Evolutionary conservation across 2,888 invertebrate genomes (phyloP).

Genomic region (Gari tellinella): DNA sequence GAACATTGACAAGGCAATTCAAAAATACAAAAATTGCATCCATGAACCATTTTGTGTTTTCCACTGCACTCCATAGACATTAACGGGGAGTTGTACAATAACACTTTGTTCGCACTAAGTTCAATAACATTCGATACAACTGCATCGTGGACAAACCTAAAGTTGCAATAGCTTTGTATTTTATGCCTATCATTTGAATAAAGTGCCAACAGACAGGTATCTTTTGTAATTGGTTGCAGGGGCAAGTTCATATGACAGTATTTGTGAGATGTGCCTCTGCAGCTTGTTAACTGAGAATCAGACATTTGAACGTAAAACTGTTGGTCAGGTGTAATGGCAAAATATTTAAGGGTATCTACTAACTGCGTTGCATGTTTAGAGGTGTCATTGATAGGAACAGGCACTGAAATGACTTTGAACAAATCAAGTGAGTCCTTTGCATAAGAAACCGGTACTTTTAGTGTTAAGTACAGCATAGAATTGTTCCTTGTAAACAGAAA

Average conservation of each 20-base stretch:
- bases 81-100: constrained; percentile 7
- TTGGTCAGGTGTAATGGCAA: constrained; percentile 34
- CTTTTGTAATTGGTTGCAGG: constrained; percentile 8
- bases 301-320: constrained; percentile 33
- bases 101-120: constrained; percentile 10
- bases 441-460: constrained; percentile 37
- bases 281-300: constrained; percentile 8
- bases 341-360: constrained; percentile 26
- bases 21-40: constrained; percentile 24
- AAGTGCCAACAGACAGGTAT: constrained; percentile 14
- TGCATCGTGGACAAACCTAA: constrained; percentile 27
- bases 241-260: constrained; percentile 16
- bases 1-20: constrained; percentile 18
- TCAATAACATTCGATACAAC: constrained; percentile 18
- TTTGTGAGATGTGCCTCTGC: constrained; percentile 12
- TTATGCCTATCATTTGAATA: constrained; percentile 9
- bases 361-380: constrained; percentile 48
- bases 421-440: constrained; percentile 25
- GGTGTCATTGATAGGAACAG: constrained; percentile 47
- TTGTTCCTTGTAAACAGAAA: constrained; percentile 22
- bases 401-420: constrained; percentile 32
- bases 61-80: constrained; percentile 12
- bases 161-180: constrained; percentile 10
- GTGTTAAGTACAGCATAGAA: constrained; percentile 22
- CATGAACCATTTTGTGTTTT: constrained; percentile 20